Percentiles rank a stretch among this genome's conserved stretches.
phyloP scores from a whole-genome alignment of 2,797 vertebrate species.

The Spheniscus humboldti region DNA sequence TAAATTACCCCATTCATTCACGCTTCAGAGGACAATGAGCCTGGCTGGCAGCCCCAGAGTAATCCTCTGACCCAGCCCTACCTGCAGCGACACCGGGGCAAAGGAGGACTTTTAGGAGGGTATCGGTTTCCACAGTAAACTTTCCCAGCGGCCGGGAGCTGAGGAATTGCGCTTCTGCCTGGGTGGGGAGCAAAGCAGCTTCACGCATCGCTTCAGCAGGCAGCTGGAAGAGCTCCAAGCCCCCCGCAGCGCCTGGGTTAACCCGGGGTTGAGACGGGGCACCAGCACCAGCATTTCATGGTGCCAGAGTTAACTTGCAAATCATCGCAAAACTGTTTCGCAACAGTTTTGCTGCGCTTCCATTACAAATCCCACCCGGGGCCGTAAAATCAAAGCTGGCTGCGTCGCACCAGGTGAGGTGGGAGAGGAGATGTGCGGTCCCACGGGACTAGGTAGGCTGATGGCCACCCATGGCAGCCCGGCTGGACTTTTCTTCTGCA shows the following conservation, averaged over 20 bases:
- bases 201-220: neutral
- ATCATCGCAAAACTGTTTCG: neutral
- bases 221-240: constrained; percentile 35
- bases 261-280: accelerated
- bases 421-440: neutral
- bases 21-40: constrained; percentile 68
- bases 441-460: neutral
- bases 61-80: constrained; percentile 79
- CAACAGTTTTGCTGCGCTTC: neutral
- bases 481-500: neutral
- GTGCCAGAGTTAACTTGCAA: neutral
- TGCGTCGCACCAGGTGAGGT: neutral
- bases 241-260: accelerated
- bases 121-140: constrained; percentile 79
- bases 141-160: constrained; percentile 36
- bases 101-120: constrained; percentile 65
- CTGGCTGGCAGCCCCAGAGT: constrained; percentile 70
- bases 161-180: neutral
- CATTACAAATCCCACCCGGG: neutral
- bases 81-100: constrained; percentile 72
- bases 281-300: neutral
- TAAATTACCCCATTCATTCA: constrained; percentile 71
- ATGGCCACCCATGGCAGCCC: neutral
- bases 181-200: neutral
- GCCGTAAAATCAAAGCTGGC: accelerated